phyloP scores from a whole-genome alignment of 1,140 invertebrate genomes.

The Diprion similis region DNA sequence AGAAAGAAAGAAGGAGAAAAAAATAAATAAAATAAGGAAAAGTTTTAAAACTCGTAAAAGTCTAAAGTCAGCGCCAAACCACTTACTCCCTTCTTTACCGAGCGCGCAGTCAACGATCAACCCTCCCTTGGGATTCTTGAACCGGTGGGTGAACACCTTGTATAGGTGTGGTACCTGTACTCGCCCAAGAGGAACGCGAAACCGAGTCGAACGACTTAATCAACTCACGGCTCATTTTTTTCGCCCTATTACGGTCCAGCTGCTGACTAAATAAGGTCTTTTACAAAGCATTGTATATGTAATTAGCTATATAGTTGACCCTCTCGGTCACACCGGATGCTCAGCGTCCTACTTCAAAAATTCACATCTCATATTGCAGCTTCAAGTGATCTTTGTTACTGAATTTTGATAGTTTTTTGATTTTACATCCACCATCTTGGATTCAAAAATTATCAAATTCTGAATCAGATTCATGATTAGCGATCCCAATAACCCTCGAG shows the following conservation, averaged over 20 bases:
- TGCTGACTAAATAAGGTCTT: not conserved
- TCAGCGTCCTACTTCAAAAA: no score
- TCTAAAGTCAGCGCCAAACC: slow-evolving; percentile 23
- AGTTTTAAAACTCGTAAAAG: slow-evolving; percentile 29
- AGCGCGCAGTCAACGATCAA: slow-evolving; percentile 11
- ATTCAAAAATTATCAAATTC: no score
- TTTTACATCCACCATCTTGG: no score
- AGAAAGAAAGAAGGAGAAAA: not conserved
- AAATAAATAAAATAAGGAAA: not conserved
- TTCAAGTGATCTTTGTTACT: no score
- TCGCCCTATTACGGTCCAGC: not conserved
- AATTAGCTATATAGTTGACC: no score
- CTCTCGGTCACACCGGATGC: no score
- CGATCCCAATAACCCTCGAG: no score
- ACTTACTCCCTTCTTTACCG: slow-evolving; percentile 37
- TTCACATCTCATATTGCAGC: no score
- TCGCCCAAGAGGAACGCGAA: not conserved
- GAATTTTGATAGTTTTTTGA: no score
- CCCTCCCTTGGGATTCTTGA: slow-evolving; percentile 23
- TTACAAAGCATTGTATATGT: not conserved
- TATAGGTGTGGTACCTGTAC: not conserved
- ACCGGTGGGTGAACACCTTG: not conserved
- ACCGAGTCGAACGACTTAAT: not conserved
- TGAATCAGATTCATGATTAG: no score
- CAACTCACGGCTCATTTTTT: not conserved